Conservation (phyloP, 2,797 vertebrate species). For the Microchirus variegatus region DNA sequence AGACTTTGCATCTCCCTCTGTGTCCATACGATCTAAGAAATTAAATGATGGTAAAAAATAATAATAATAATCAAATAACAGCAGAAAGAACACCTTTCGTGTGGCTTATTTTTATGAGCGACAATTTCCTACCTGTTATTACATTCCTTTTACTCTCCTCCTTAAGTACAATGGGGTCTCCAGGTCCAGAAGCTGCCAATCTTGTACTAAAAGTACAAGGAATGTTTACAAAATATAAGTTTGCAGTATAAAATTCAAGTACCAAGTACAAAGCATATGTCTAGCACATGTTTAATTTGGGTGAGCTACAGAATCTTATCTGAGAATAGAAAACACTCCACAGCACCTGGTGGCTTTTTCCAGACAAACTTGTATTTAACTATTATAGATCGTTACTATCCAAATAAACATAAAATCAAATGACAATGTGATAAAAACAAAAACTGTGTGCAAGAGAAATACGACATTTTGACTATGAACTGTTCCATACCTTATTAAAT, state of each 20-base stretch:
- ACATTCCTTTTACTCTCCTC: conserved; percentile 71
- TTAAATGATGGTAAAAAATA: not conserved
- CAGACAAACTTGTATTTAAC: too few species aligned
- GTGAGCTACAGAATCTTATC: not conserved
- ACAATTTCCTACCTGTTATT: conserved; percentile 66
- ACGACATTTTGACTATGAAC: too few species aligned
- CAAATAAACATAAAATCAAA: too few species aligned
- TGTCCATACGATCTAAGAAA: conserved; percentile 78
- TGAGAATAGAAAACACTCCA: not conserved
- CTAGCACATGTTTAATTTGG: not conserved
- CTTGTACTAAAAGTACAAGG: conserved; percentile 67
- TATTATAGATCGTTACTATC: too few species aligned
- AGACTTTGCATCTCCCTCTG: conserved; percentile 84
- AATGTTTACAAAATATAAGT: not conserved
- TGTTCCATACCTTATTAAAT: too few species aligned
- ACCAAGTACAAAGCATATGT: not conserved
- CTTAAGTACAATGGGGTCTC: conserved; percentile 58
- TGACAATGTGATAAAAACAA: not conserved
- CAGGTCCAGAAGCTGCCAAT: conserved; percentile 70
- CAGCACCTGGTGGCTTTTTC: not conserved
- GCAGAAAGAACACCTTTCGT: not conserved
- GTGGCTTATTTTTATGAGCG: not conserved
- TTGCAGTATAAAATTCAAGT: not conserved
- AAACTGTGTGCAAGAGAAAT: too few species aligned
- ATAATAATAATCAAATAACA: not conserved